Evolutionary conservation across 2,888 invertebrate genomes (phyloP), one percentile per base, ranked within the genome.

Genomic region (Lucinisca nassula): DNA sequence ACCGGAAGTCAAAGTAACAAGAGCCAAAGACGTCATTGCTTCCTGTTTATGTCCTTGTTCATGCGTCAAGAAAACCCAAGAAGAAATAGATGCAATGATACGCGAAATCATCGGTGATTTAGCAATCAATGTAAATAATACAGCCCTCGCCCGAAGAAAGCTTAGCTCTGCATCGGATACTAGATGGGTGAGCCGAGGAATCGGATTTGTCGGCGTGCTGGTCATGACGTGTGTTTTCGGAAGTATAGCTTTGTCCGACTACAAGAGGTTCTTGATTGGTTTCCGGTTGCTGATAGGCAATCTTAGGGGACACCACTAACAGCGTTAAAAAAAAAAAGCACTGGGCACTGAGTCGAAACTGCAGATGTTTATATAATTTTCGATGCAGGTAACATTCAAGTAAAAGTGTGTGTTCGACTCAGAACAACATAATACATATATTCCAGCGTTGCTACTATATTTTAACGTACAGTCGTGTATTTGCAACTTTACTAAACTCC

Each of bases 191-290:
- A 79, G 84, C 40, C 81, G 74, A 3, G 78, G 89, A 38, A 84
- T 89, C 17, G 89, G 89, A 8, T 70, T 38, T 10, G 72, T 86
- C 3, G 85, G 89, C 8, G 61, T 82, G 0, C 61, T 84, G 21
- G 82, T 89, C 0, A 32, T 89, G 37, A 77, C 82, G 1, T n/a
- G 72, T 21, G 81, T 89, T 38, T 89, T 89, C 27, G 84, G 89
- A 0, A 75, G 81, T 17, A 87, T 89, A 12, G 30, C 87, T 0
- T 51, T 87, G 4, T 84, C 85, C 1, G 84, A 88, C n/a, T 67
- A 49, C 51, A 67, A 21, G 35, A 32, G 30, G 35, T 67, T 67
- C 24, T 21, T 67, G 17, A 35, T n/a, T 21, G 24, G 67, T 14
- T 35, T 30, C 35, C 67, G 35, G 2, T 3, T 67, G 35, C 35